phyloP scores from a whole-genome alignment of 2,888 invertebrate species.

The Aleiodes testaceus region DNA sequence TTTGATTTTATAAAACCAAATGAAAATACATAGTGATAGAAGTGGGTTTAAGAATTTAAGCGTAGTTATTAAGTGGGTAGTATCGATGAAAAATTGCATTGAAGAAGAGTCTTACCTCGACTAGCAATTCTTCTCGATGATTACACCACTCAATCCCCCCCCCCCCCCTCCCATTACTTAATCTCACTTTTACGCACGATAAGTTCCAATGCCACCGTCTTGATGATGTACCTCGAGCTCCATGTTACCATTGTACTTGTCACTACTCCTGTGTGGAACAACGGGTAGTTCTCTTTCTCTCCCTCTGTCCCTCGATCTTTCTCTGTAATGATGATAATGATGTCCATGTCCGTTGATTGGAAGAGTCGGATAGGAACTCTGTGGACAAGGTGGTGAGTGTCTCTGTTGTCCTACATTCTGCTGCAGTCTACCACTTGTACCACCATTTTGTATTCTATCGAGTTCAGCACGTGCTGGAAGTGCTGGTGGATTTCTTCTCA shows the following conservation, averaged over 20 bases:
- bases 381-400: conserved; percentile 54
- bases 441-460: conserved; percentile 48
- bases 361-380: conserved; percentile 66
- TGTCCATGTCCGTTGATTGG: conserved; percentile 68
- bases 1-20: conserved; percentile 23
- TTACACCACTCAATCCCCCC: neutral
- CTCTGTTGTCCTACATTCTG: conserved; percentile 42
- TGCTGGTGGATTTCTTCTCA: conserved; percentile 51
- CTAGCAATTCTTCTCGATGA: neutral
- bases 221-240: conserved; percentile 51
- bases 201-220: conserved; percentile 51
- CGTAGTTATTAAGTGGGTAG: neutral
- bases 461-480: conserved; percentile 61
- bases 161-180: too few relatives aligned
- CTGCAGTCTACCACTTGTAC: conserved; percentile 48
- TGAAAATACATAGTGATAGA: conserved; percentile 7
- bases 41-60: conserved; percentile 13
- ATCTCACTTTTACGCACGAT: conserved; percentile 48
- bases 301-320: conserved; percentile 44
- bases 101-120: too few relatives aligned
- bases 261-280: conserved; percentile 40
- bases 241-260: conserved; percentile 41
- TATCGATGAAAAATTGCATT: neutral
- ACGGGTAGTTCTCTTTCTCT: conserved; percentile 38
- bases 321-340: conserved; percentile 64